Evolutionary conservation across 1,140 invertebrate genomes (phyloP).

Genomic region (Ceratosolen fusciceps): DNA sequence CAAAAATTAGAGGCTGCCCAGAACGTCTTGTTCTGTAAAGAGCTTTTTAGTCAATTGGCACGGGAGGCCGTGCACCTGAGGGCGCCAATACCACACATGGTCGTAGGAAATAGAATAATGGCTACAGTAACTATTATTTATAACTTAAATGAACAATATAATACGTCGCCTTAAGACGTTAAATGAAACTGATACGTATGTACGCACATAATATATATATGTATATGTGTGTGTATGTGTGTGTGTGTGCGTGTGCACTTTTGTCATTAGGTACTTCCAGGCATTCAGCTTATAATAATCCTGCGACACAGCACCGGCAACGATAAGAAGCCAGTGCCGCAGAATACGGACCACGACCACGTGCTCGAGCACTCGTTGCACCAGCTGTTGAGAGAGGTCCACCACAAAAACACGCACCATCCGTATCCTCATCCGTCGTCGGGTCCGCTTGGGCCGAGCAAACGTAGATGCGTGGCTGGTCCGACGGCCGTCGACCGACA

Average conservation of each 20-base stretch:
- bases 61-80: slow-evolving; percentile 94
- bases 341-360: slow-evolving; percentile 90
- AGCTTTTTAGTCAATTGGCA: slow-evolving; percentile 94
- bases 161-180: background rate
- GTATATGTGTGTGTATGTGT: too few species aligned
- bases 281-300: slow-evolving; percentile 88
- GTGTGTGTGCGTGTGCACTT: too few species aligned
- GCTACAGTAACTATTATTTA: slow-evolving; percentile 78
- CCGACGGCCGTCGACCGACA: slow-evolving; percentile 89
- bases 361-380: slow-evolving; percentile 96
- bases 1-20: slow-evolving; percentile 95
- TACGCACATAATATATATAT: too few species aligned
- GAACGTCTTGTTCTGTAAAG: slow-evolving; percentile 97
- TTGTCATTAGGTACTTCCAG: slow-evolving; percentile 84
- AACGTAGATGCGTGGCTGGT: slow-evolving; percentile 89
- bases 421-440: slow-evolving; percentile 95
- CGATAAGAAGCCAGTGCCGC: slow-evolving; percentile 74
- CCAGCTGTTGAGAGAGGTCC: slow-evolving; percentile 91
- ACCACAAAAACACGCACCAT: slow-evolving; percentile 93
- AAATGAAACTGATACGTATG: background rate
- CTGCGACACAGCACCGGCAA: slow-evolving; percentile 82
- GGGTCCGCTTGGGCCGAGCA: slow-evolving; percentile 90
- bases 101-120: slow-evolving; percentile 97
- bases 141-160: slow-evolving; percentile 6
- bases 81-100: slow-evolving; percentile 94